These are phyloP conservation scores for Coreoperca whiteheadi DNA, from an alignment of 2,113 vertebrate species.

Conservation along the genomic window DNA sequence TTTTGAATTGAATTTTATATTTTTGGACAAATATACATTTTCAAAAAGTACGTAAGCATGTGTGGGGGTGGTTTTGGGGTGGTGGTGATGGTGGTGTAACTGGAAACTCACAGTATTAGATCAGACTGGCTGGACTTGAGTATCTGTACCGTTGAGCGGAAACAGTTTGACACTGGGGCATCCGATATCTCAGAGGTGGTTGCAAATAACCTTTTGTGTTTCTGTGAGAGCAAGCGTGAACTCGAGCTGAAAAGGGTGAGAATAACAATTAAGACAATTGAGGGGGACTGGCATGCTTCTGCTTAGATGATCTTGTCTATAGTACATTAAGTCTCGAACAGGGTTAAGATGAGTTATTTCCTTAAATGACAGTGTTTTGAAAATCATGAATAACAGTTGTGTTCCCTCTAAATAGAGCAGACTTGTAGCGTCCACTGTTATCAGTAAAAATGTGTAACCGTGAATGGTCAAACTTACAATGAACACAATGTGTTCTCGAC, in stretches of 20 bases:
- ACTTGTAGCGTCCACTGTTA: not conserved
- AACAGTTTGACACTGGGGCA: slow-evolving; percentile 43
- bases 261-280: slow-evolving; percentile 13
- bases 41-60: not conserved
- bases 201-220: slow-evolving; percentile 52
- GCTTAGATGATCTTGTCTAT: not conserved
- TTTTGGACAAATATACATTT: not conserved
- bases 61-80: not conserved
- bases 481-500: slow-evolving; percentile 4
- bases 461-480: not conserved
- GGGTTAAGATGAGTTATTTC: not conserved
- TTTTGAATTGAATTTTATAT: not conserved
- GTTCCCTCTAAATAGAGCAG: not conserved
- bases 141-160: slow-evolving; percentile 32
- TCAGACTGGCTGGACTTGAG: slow-evolving; percentile 41
- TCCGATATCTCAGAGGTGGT: slow-evolving; percentile 45
- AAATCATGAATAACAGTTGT: not conserved
- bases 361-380: not conserved
- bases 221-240: slow-evolving; percentile 39
- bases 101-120: slow-evolving; percentile 42
- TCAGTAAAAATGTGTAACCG: not conserved
- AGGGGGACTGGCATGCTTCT: not conserved
- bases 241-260: slow-evolving; percentile 8
- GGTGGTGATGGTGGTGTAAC: not conserved
- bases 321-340: not conserved